Evolutionary conservation across 2,888 invertebrate genomes (phyloP).

Genomic region (Julus scanicus): DNA sequence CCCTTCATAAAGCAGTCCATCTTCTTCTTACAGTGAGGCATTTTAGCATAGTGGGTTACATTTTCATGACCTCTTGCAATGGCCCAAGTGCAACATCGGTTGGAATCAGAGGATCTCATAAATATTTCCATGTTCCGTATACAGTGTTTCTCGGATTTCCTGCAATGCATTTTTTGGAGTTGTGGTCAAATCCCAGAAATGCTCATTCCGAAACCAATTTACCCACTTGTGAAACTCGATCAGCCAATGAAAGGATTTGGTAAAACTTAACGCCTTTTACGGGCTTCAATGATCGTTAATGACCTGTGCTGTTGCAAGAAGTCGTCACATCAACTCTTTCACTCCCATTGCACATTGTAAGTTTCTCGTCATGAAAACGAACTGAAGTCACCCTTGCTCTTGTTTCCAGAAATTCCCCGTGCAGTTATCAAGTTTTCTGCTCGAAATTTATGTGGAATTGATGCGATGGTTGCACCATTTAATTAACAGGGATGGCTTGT

Average conservation of each 20-base stretch:
- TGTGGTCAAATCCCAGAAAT: neutral
- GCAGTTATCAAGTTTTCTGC: constrained; percentile 19
- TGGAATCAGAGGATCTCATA: no score
- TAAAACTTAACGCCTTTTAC: neutral
- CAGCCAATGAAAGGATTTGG: neutral
- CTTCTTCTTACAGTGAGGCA: no score
- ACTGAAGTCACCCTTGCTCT: neutral
- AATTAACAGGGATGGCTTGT: constrained; percentile 1
- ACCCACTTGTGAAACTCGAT: neutral
- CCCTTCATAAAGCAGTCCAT: no score
- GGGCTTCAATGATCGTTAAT: neutral
- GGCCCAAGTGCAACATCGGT: no score
- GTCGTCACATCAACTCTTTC: neutral
- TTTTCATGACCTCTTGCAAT: no score
- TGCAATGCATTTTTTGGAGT: neutral
- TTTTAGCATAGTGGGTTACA: no score
- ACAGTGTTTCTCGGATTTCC: neutral
- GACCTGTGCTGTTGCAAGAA: neutral
- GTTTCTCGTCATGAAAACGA: neutral
- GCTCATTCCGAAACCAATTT: neutral
- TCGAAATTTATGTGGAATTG: constrained; percentile 11
- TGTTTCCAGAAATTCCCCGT: neutral
- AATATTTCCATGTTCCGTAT: no score
- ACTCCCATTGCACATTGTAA: neutral
- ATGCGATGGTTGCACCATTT: neutral